Base-by-base conservation (phyloP, 2,888 invertebrate genomes). In the Conus canariensis region DNA sequence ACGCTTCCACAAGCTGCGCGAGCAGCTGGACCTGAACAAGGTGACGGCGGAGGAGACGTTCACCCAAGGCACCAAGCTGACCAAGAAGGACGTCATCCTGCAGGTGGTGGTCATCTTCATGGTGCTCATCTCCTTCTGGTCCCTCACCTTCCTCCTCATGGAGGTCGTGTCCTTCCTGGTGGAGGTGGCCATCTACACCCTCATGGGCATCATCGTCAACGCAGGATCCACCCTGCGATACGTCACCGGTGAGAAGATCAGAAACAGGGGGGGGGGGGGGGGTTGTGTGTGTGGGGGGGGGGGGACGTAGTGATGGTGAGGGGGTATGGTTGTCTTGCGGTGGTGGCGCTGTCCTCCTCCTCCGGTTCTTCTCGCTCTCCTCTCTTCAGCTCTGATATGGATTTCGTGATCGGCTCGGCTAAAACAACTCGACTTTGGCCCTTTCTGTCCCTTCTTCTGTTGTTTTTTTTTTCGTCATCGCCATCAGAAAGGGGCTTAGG, bases 191-290 rank as follows among this genome's bases (percentile, higher is more conserved):
- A 94, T 95, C 9, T 94, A 95, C 90, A 95, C 95, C 0, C 89
- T 95, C 70, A 94, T 96, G 92, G 95, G 96, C 3, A 92, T 95
- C 22, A 94, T 96, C 59, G 92, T 96, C 6, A 95, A 95, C 90
- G 95, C 95, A 0, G 93, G 93, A 8, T 89, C 93, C 45, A 93
- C 94, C 0, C 90, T 95, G 74, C 94, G 94, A 74, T 95, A 95
- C 90, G 77, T 95, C 12, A 94, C 95, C 7, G 91, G 89, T 89
- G 45, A 45, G 45, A 45, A 45, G 45, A 7, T 14, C 1, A 6
- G 25, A 3, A 22, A 45, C 45, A 45, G 45, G 45, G 45, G 45
- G n/a, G n/a, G n/a, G n/a, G n/a, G n/a, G n/a, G n/a, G n/a, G n/a
- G n/a, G n/a, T n/a, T n/a, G n/a, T n/a, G n/a, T n/a, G n/a, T 45